These are phyloP conservation scores for Ochotona princeps DNA, from an alignment of 2,113 vertebrate genomes.

Conservation along the genomic window DNA sequence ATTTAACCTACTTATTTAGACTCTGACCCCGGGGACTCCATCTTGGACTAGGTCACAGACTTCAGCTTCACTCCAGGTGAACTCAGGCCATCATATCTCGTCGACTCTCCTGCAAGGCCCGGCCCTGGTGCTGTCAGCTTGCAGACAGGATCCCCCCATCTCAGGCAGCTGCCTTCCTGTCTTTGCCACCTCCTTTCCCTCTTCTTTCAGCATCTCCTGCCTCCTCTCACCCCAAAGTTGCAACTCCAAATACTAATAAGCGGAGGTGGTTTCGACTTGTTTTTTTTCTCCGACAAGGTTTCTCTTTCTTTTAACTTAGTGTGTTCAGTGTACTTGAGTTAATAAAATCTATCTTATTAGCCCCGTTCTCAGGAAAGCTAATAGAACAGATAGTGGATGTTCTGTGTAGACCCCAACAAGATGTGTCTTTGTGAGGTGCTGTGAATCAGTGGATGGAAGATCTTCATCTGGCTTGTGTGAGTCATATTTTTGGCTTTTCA, in stretches of 20 bases:
- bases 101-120: not conserved
- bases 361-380: not conserved
- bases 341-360: not conserved
- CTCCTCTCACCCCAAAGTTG: not conserved
- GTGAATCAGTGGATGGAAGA: not conserved
- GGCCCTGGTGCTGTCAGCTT: accelerated
- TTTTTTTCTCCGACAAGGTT: conserved; percentile 12
- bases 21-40: not conserved
- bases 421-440: not conserved
- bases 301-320: conserved; percentile 1
- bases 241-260: not conserved
- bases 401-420: not conserved
- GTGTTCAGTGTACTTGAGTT: not conserved
- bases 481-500: not conserved
- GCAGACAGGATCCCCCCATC: not conserved
- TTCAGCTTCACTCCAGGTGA: conserved; percentile 20
- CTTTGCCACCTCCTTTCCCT: not conserved
- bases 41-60: conserved; percentile 1
- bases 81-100: not conserved
- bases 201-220: not conserved
- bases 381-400: not conserved
- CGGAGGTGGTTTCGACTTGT: not conserved
- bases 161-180: not conserved
- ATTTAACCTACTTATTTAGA: not conserved
- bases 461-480: not conserved